Conservation (phyloP, 2,113 vertebrate genomes). For the Ochotona curzoniae region DNA sequence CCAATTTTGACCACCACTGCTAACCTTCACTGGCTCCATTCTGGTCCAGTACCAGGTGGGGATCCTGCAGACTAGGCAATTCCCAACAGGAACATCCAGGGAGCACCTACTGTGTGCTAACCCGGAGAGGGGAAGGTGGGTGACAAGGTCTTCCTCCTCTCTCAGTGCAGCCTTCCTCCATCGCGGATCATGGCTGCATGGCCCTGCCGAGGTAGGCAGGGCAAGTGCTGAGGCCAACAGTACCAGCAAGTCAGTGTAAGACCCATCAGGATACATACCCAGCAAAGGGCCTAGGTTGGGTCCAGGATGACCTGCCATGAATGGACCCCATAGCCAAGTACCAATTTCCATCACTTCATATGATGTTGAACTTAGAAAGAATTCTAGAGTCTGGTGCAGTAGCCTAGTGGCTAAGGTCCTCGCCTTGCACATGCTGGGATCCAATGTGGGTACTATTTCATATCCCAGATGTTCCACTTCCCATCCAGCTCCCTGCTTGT, state of each 20-base stretch:
- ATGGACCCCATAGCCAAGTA: no score
- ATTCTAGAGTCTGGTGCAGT: no score
- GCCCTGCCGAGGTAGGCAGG: background rate
- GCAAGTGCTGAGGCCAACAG: background rate
- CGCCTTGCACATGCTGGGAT: no score
- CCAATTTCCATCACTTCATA: no score
- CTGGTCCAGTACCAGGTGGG: background rate
- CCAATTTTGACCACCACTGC: background rate
- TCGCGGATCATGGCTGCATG: background rate
- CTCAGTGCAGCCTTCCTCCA: no score
- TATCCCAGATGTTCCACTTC: no score
- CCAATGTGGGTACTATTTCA: no score
- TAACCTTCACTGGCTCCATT: background rate
- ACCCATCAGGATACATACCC: background rate
- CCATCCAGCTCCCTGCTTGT: no score
- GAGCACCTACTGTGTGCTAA: background rate
- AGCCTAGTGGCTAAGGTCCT: no score
- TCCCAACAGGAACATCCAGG: accelerated
- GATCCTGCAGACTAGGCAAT: background rate
- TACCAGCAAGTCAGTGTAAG: background rate
- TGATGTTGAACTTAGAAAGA: no score
- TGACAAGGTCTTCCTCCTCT: background rate
- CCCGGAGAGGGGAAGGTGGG: background rate
- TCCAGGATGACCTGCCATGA: no score
- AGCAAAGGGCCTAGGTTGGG: background rate